These are phyloP conservation scores for Cranoglanis bouderius DNA, from an alignment of 2,113 vertebrate species.

Conservation along the genomic window DNA sequence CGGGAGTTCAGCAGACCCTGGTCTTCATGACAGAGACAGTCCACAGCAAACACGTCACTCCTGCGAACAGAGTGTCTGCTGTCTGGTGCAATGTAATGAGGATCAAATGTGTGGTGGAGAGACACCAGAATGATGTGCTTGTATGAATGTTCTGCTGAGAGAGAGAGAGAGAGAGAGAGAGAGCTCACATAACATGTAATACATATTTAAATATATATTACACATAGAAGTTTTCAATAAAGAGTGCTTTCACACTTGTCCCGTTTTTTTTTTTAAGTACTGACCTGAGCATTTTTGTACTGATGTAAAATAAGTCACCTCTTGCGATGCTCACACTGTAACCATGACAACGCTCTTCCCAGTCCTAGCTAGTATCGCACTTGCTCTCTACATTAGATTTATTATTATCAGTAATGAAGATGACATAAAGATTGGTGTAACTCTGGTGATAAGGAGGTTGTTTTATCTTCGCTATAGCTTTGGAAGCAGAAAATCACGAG, in stretches of 20 bases:
- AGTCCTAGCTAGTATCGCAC: neutral
- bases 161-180: neutral
- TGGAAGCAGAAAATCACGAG: neutral
- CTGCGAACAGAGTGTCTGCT: neutral
- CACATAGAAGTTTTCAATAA: neutral
- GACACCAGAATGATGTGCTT: neutral
- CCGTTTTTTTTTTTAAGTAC: neutral
- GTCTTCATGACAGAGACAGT: constrained; percentile 20
- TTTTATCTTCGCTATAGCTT: neutral
- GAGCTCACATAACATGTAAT: neutral
- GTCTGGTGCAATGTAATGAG: neutral
- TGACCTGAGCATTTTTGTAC: neutral
- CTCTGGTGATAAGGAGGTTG: neutral
- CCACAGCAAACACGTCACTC: constrained; percentile 13
- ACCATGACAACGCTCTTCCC: neutral
- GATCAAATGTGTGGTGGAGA: constrained; percentile 27
- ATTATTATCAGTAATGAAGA: neutral
- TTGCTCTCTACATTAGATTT: neutral
- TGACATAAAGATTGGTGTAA: neutral
- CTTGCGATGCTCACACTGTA: neutral
- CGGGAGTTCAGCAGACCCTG: neutral
- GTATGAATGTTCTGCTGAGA: neutral
- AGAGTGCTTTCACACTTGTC: neutral
- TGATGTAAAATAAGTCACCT: neutral
- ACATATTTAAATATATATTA: neutral